Conservation (phyloP, 2,797 vertebrate genomes). For the Enteromius radiatus region DNA sequence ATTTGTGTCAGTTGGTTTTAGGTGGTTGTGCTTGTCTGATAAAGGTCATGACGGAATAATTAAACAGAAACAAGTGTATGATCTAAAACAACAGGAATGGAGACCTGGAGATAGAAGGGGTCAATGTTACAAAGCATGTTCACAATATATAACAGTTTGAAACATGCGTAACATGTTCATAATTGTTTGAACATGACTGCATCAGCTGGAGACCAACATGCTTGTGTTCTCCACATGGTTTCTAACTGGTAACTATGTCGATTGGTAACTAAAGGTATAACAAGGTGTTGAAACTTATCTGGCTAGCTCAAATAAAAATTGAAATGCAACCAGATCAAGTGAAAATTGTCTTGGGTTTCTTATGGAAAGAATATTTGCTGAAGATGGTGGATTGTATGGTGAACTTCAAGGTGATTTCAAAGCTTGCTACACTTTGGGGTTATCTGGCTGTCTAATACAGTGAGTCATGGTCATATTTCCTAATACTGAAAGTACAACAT, state of each 20-base stretch:
- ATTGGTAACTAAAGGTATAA: background rate
- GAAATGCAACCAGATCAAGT: background rate
- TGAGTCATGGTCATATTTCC: background rate
- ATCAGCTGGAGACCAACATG: background rate
- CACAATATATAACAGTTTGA: background rate
- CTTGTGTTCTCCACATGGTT: background rate
- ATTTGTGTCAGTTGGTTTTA: background rate
- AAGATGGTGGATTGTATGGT: background rate
- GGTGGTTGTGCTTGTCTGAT: background rate
- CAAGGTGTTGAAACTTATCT: background rate
- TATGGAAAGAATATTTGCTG: background rate
- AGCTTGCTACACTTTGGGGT: background rate
- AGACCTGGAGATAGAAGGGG: background rate
- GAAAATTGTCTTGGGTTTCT: background rate
- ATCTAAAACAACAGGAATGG: background rate
- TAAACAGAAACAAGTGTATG: background rate
- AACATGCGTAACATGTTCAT: background rate
- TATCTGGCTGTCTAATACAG: background rate
- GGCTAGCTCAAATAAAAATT: slow-evolving; percentile 13
- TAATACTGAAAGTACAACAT: background rate
- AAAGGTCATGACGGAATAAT: slow-evolving; percentile 6
- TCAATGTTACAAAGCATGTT: background rate
- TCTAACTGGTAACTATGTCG: background rate
- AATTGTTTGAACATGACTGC: background rate
- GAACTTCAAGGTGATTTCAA: background rate